Evolutionary conservation across 2,113 vertebrate genomes (phyloP).

Genomic region (Furnarius figulus): DNA sequence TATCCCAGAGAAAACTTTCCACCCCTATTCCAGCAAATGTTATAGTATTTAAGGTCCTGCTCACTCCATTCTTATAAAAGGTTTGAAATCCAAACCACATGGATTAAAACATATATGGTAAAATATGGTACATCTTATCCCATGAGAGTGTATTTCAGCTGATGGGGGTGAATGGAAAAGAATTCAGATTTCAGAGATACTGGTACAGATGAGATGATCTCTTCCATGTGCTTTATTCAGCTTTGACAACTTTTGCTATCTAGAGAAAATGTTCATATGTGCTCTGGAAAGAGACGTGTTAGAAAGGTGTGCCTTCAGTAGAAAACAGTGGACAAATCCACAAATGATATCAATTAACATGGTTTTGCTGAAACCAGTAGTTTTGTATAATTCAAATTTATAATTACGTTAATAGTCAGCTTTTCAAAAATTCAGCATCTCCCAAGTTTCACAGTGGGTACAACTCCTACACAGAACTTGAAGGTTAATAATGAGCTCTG

Average conservation of each 20-base stretch:
- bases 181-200: background rate
- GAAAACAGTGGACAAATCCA: background rate
- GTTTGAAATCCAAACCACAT: background rate
- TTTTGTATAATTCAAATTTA: background rate
- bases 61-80: background rate
- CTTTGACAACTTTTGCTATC: background rate
- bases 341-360: background rate
- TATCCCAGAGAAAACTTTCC: background rate
- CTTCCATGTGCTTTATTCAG: background rate
- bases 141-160: background rate
- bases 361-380: background rate
- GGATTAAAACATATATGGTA: background rate
- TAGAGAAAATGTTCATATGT: background rate
- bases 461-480: background rate
- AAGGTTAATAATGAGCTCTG: background rate
- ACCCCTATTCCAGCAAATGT: background rate
- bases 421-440: background rate
- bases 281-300: background rate
- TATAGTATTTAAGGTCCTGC: background rate
- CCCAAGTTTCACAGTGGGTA: background rate
- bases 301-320: background rate
- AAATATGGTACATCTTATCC: background rate
- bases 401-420: background rate
- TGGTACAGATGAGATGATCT: background rate
- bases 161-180: background rate